These are phyloP conservation scores for Apis florea DNA, from an alignment of 1,140 invertebrate genomes.

Conservation along the genomic window DNA sequence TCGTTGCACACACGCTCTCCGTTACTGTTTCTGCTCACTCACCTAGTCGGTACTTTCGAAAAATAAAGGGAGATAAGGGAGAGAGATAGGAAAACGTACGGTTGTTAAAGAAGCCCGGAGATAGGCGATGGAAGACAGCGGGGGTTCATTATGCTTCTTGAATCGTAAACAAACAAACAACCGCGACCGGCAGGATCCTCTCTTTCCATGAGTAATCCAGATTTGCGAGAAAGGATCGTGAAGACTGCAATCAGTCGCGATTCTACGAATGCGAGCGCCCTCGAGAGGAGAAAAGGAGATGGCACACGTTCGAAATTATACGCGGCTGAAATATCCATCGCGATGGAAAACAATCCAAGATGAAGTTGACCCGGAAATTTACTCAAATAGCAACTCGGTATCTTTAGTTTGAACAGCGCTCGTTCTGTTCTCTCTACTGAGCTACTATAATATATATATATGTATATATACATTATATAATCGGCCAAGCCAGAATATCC, in stretches of 20 bases:
- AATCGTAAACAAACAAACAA: slow-evolving; percentile 58
- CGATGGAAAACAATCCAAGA: slow-evolving; percentile 28
- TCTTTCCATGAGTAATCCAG: not conserved
- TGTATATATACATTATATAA: not conserved
- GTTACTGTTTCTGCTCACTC: slow-evolving; percentile 22
- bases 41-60: slow-evolving; percentile 27
- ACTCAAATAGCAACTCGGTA: slow-evolving; percentile 50
- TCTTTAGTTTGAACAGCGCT: slow-evolving; percentile 42
- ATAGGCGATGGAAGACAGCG: slow-evolving; percentile 27
- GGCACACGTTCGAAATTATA: slow-evolving; percentile 28
- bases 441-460: not conserved
- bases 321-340: slow-evolving; percentile 27
- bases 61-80: slow-evolving; percentile 38
- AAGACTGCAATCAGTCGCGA: slow-evolving; percentile 25
- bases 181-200: slow-evolving; percentile 15
- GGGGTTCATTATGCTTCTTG: slow-evolving; percentile 54
- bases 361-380: slow-evolving; percentile 48
- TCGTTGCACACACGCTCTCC: not conserved
- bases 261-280: not conserved
- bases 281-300: not conserved
- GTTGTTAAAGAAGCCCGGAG: slow-evolving; percentile 11
- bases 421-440: not conserved
- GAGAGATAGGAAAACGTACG: not conserved
- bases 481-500: not conserved
- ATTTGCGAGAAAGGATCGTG: slow-evolving; percentile 14